Conservation (phyloP, 2,797 vertebrate genomes). For the Acanthurus lineatus region DNA sequence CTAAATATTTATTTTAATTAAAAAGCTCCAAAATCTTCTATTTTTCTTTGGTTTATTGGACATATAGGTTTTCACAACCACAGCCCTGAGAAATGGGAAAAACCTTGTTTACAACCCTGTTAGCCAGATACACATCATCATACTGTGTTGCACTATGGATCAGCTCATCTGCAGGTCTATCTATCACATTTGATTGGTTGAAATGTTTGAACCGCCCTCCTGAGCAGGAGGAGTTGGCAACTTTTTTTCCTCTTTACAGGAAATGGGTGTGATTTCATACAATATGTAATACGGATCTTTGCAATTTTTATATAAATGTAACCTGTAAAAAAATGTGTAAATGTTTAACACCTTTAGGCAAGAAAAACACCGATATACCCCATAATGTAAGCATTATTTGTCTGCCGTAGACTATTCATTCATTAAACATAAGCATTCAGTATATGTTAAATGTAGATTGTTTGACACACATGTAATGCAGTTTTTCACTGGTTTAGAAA, state of each 20-base stretch:
- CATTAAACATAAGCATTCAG: not conserved
- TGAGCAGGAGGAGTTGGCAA: not conserved
- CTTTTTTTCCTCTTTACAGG: not conserved
- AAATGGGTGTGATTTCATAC: not conserved
- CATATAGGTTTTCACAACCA: not conserved
- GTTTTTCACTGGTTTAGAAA: not conserved
- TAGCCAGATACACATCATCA: not conserved
- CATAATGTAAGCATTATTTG: no score
- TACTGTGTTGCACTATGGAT: not conserved
- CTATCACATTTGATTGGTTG: not conserved
- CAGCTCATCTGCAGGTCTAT: conserved; percentile 1
- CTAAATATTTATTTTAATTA: not conserved
- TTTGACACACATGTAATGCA: not conserved
- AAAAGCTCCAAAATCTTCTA: not conserved
- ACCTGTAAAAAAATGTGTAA: no score
- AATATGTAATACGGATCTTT: not conserved
- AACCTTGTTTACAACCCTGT: not conserved
- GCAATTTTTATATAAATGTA: not conserved
- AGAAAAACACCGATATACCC: no score
- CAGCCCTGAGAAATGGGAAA: not conserved
- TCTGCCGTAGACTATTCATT: not conserved
- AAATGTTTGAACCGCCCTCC: not conserved
- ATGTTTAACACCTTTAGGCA: no score
- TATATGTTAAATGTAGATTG: not conserved
- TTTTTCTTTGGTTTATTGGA: not conserved